A percentile compares a stretch with the other conserved stretches of the same genome.
phyloP scores from a whole-genome alignment of 2,888 invertebrate species.

The Drosophila paucipuncta region DNA sequence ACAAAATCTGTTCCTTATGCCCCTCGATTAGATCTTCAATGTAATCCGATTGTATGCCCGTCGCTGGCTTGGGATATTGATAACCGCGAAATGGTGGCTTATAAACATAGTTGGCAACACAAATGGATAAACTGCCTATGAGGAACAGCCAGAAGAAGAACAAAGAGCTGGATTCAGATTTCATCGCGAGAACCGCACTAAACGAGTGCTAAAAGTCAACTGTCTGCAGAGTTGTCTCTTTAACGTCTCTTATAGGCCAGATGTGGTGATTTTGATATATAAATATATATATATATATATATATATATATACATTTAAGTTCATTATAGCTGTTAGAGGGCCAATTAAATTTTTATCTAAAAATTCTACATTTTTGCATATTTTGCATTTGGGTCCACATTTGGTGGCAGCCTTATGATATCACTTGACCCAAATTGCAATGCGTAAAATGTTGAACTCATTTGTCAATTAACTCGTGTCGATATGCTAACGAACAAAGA shows the following conservation, averaged over 20 bases:
- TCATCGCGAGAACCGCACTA: constrained; percentile 67
- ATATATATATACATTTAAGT: constrained; percentile 17
- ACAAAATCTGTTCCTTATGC: constrained; percentile 82
- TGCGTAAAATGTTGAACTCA: constrained; percentile 49
- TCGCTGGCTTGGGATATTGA: constrained; percentile 56
- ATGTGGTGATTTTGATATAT: constrained; percentile 8
- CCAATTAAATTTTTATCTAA: constrained; percentile 58
- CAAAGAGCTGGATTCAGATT: constrained; percentile 29
- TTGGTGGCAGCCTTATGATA: constrained; percentile 46
- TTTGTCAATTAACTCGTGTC: constrained; percentile 62
- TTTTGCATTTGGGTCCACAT: constrained; percentile 21
- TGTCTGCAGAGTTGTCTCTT: constrained; percentile 55
- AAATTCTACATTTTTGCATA: constrained; percentile 52
- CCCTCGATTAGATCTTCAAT: constrained; percentile 81
- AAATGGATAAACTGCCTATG: constrained; percentile 27
- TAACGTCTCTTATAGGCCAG: constrained; percentile 77
- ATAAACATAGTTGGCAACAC: constrained; percentile 51
- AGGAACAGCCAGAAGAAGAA: constrained; percentile 38
- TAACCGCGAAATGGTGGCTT: constrained; percentile 58
- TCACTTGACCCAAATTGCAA: constrained; percentile 59
- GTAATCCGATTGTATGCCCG: constrained; percentile 76
- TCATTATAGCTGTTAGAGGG: constrained; percentile 43
- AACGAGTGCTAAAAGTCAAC: constrained; percentile 59
- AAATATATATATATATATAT: background rate
- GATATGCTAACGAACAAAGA: constrained; percentile 30